Percentiles rank a stretch among this genome's conserved stretches.
These are phyloP conservation scores for Troides oblongomaculatus DNA, from an alignment of 2,888 invertebrate genomes.

Conservation along the genomic window DNA sequence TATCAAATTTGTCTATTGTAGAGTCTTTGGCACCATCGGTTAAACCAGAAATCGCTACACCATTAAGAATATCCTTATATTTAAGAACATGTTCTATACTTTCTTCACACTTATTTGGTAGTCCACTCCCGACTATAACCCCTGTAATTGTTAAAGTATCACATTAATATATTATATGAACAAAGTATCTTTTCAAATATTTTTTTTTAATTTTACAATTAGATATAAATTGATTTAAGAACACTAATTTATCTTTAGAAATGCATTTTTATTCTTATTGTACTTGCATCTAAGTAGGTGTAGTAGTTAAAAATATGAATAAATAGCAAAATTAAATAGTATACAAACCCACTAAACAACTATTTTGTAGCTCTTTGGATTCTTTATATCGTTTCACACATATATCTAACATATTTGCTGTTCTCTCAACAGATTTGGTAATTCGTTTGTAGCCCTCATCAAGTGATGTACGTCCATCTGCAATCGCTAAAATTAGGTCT, in stretches of 20 bases:
- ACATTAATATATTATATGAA: not conserved
- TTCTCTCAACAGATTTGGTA: slow-evolving; percentile 85
- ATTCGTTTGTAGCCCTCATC: slow-evolving; percentile 85
- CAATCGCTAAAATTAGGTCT: slow-evolving; percentile 89
- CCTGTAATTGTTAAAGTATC: slow-evolving; percentile 76
- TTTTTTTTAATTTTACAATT: not conserved
- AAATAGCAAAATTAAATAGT: not conserved
- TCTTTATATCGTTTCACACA: slow-evolving; percentile 84
- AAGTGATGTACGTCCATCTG: slow-evolving; percentile 87
- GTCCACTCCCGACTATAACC: slow-evolving; percentile 87
- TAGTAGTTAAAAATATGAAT: too few relatives aligned
- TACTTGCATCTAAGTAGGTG: too few relatives aligned
- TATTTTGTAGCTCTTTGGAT: slow-evolving; percentile 69
- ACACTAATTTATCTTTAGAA: too few relatives aligned
- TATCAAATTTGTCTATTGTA: slow-evolving; percentile 69
- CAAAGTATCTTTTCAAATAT: slow-evolving; percentile 3
- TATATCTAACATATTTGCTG: slow-evolving; percentile 82
- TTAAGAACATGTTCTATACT: slow-evolving; percentile 82
- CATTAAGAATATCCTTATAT: slow-evolving; percentile 79
- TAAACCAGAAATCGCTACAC: slow-evolving; percentile 91
- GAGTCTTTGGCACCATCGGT: slow-evolving; percentile 84
- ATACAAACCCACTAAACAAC: slow-evolving; percentile 69
- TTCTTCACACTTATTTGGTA: slow-evolving; percentile 81
- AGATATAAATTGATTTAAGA: too few relatives aligned
- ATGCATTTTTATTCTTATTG: too few relatives aligned